These are phyloP conservation scores for Eubasilissa splendida DNA, from an alignment of 2,888 invertebrate species.

Conservation along the genomic window DNA sequence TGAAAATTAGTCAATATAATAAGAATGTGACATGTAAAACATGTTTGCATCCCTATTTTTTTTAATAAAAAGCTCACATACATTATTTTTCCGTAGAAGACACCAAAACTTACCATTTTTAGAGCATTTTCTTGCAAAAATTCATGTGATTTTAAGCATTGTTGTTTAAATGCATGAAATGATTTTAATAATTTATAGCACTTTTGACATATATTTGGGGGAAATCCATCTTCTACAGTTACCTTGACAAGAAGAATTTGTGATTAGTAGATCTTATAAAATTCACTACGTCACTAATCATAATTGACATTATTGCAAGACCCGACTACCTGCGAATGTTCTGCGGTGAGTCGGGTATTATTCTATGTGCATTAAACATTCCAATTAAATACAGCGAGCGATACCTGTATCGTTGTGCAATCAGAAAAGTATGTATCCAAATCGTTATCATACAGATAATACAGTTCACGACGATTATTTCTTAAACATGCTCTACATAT, in stretches of 20 bases:
- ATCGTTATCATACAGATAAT: constrained; percentile 38
- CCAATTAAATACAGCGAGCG: no score
- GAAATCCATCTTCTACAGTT: constrained; percentile 43
- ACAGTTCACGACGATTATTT: constrained; percentile 9
- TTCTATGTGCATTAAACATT: no score
- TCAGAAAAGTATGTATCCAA: constrained; percentile 33
- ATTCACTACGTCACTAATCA: no score
- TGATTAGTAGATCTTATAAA: no score
- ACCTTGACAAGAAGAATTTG: constrained; percentile 15
- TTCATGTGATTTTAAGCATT: constrained; percentile 41
- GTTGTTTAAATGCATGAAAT: constrained; percentile 41
- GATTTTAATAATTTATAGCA: constrained; percentile 45
- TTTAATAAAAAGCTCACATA: no score
- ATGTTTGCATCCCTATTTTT: no score
- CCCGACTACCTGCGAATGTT: no score
- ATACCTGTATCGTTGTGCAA: constrained; percentile 42
- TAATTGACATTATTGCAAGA: no score
- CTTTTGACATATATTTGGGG: constrained; percentile 44
- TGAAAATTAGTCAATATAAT: no score
- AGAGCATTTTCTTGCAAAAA: constrained; percentile 1
- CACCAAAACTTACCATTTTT: constrained; percentile 12
- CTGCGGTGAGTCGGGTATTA: no score
- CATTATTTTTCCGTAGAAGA: no score
- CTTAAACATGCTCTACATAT: constrained; percentile 34
- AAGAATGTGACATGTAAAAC: no score